Percentiles rank a stretch among this genome's conserved stretches.
These are phyloP conservation scores for Phyllostomus hastatus DNA, from an alignment of 2,113 vertebrate species.

Conservation along the genomic window DNA sequence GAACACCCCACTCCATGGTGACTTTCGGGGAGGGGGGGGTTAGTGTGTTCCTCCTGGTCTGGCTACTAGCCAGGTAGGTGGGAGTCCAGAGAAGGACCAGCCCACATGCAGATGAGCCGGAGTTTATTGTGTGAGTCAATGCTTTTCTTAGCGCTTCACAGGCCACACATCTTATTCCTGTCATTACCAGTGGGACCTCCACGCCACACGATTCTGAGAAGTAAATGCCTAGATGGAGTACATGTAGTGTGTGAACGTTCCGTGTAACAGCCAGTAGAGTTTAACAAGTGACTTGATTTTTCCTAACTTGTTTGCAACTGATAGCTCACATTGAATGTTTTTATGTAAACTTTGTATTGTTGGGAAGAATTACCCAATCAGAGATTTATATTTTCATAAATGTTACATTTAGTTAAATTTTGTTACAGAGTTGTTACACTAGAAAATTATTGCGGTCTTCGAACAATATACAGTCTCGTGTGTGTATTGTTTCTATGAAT, in stretches of 20 bases:
- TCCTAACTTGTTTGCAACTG: slow-evolving; percentile 96
- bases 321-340: slow-evolving; percentile 99
- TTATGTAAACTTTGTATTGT: slow-evolving; percentile 99
- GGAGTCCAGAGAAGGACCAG: not conserved
- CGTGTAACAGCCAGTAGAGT: slow-evolving; percentile 91
- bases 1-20: not conserved
- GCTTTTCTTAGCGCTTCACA: slow-evolving; percentile 4
- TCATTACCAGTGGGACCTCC: slow-evolving; percentile 49
- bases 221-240: slow-evolving; percentile 77
- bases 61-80: not conserved
- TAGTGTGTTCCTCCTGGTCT: not conserved
- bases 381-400: slow-evolving; percentile 99
- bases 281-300: slow-evolving; percentile 97
- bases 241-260: slow-evolving; percentile 89
- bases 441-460: slow-evolving; percentile 91
- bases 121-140: not conserved
- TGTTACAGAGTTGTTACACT: slow-evolving; percentile 99
- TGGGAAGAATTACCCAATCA: slow-evolving; percentile 94
- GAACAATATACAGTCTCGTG: slow-evolving; percentile 97
- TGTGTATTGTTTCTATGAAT: slow-evolving; percentile 99
- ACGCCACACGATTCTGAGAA: slow-evolving; percentile 75
- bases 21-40: not conserved
- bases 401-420: slow-evolving; percentile 99
- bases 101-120: not conserved
- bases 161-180: not conserved